Evolutionary conservation across 2,113 vertebrate species (phyloP), one percentile per base, ranked within the genome.

Genomic region (Orycteropus afer): DNA sequence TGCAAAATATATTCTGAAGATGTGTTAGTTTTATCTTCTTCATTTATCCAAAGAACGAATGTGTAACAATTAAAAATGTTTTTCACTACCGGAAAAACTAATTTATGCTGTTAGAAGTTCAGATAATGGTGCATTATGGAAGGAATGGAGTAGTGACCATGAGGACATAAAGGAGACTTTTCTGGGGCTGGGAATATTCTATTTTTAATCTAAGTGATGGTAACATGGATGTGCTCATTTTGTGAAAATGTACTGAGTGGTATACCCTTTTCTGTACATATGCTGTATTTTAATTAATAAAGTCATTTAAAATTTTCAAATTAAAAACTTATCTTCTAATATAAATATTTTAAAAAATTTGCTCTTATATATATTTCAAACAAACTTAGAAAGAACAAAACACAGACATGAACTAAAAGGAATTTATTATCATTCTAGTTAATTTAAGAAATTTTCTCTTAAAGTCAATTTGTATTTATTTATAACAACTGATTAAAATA

Each of bases 301-400:
- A 18, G 29, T 93, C 71, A 79, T 77, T 73, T 27, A 73, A 90
- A 67, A 47, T 7, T 55, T 73, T 89, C 42, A 69, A 91, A 89
- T 74, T 74, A 69, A 94, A 89, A 79, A 86, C 81, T 59, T 61
- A 80, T 57, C 40, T 90, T 81, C 37, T 73, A 88, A 78, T 65
- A 65, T 32, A 91, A 93, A 59, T 18, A 23, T 37, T 61, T 37
- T 57, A 69, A 95, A 91, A 87, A 82, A 32, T 80, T 69, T 94
- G 8, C 63, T 65, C 77, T 89, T 55, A 86, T 89, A 82, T 22
- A 53, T 32, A 83, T 67, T 95, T 85, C 49, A 87, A 94, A 94
- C n/a, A 53, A 61, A 86, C 29, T 40, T 10, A 40, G 45, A 79
- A 87, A 73, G 63, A 96, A 63, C n/a, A 55, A 84, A 94, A 87